Base-by-base conservation (phyloP, 2,113 vertebrate genomes). In the Oncorhynchus kisutch region DNA sequence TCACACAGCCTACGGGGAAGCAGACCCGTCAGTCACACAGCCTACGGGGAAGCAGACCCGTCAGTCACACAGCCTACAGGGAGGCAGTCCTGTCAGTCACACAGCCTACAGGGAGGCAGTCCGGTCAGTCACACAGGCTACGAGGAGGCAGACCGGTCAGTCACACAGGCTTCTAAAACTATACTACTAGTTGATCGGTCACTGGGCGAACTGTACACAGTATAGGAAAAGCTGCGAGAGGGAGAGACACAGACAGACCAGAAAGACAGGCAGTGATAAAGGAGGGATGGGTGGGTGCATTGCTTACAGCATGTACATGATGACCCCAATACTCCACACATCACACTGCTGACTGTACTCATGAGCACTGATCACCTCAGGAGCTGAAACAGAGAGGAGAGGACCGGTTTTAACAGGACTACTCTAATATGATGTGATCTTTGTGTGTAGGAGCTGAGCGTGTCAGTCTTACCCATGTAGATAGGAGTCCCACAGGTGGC, bases 271-370 rank as follows among this genome's bases (percentile, higher is more conserved):
- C 8, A 45, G 39, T 45, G 39, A 45, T 45, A 45, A 45, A 39
- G 39, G 39, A 39, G 39, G 39, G 39, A 45, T 45, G 39, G 20
- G n/a, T 13, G 72, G 49, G 20, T 20, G 59, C 24, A 25, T 20
- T 85, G 93, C 95, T 96, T 94, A 98, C 96, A 97, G 89, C 87
- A 94, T 94, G 87, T 95, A 96, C 95, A 96, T 97, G 86, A 98
- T 94, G 88, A 98, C 94, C 79, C 95, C 96, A 84, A 94, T 93
- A 92, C 96, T 98, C 96, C 94, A 97, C 77, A 96, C 88, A 77
- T 97, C 97, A 88, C 95, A 94, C 91, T 94, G 95, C 76, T 96
- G 94, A 83, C 93, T 96, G 80, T 96, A 98, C 81, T 96, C 92
- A 3, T 92, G 94, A 75, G 91, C 93, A 78, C 92, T 91, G 89